Conservation (phyloP, 2,113 vertebrate genomes). For the Saimiri boliviensis region DNA sequence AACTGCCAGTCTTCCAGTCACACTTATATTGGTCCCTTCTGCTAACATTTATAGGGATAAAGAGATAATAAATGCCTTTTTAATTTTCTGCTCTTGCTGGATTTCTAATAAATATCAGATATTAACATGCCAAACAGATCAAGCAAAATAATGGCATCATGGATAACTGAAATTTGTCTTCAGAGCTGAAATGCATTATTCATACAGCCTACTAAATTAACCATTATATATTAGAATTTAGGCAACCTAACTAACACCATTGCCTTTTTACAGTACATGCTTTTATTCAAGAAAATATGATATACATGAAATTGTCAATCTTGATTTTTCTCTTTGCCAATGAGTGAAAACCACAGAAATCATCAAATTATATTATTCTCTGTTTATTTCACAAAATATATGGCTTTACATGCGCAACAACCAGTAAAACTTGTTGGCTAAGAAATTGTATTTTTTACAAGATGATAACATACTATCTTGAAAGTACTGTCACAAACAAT, state of each 20-base stretch:
- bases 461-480: neutral
- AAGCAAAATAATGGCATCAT: constrained; percentile 25
- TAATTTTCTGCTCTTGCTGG: constrained; percentile 15
- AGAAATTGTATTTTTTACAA: constrained; percentile 50
- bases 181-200: neutral
- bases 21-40: neutral
- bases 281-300: constrained; percentile 33
- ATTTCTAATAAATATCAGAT: neutral
- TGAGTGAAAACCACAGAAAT: constrained; percentile 33
- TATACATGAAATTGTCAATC: neutral
- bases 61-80: neutral
- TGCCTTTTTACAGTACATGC: neutral
- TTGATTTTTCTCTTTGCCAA: constrained; percentile 24
- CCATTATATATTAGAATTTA: neutral
- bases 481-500: constrained; percentile 56
- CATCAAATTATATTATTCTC: neutral
- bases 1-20: neutral
- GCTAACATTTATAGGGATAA: neutral
- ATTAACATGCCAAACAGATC: neutral
- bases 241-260: neutral
- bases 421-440: constrained; percentile 18
- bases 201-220: neutral
- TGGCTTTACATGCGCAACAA: constrained; percentile 14
- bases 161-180: constrained; percentile 38
- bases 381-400: constrained; percentile 22